Evolutionary conservation across 2,888 invertebrate species (phyloP), one percentile per base, ranked within the genome.

Genomic region (Lycocerus yunnanus): DNA sequence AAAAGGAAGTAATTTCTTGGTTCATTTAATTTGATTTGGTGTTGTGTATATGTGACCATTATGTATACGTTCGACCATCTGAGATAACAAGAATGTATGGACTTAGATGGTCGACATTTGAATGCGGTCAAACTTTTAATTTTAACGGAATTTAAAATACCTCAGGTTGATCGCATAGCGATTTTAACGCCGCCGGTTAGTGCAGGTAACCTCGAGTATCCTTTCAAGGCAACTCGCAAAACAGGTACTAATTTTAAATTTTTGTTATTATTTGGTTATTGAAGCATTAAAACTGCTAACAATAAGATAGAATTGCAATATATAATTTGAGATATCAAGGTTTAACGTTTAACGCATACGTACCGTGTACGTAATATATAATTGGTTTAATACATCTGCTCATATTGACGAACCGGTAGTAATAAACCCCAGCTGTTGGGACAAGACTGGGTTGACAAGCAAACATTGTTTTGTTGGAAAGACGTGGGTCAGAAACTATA

Each of bases 401-500:
- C 14, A 15, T 65, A 69, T 65, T 63, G 15, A 58, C 20, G 18
- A 15, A 70, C 58, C 70, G 15, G 59, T 70, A 65, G 63, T 65
- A 27, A n/a, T 27, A 69, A 61, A 65, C 63, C 70, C 61, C 70
- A 65, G 65, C 70, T 70, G 65, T 18, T 70, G 65, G 15, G 27
- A 65, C 27, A 63, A 16, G 27, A 69, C 63, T 65, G 27, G 21
- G 15, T 18, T 18, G 58, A 68, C 69, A 15, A 69, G 63, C 63
- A 61, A 70, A 65, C 58, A 70, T 24, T 71, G 71, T 71, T 71
- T 71, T 27, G 71, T 66, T 67, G 59, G 16, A 59, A 27, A 27
- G 59, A 58, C 71, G 66, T 71, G 66, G 71, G 71, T 67, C 58
- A 63, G 18, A 70, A 65, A 21, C 24, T 70, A 65, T 58, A 71